Base-by-base conservation (phyloP, 1,140 invertebrate species). In the Periplaneta americana region DNA sequence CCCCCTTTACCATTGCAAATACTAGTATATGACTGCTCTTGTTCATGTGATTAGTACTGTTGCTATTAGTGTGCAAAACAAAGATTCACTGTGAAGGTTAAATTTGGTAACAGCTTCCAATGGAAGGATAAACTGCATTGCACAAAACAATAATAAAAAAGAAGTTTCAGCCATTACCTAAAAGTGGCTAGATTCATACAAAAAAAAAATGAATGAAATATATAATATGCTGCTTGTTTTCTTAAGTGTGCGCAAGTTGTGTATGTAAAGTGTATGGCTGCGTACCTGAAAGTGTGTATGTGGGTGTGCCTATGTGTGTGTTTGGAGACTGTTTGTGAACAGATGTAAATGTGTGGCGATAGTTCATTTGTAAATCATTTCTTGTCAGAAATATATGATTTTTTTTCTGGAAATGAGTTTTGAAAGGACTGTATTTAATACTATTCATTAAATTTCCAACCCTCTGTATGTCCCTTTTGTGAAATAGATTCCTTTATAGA, bases 301-400 rank as follows among this genome's bases (percentile, higher is more conserved):
- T 33, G 83, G 83, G n/a, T 28, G 22, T 66, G 48, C 4, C 8
- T 66, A 28, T 48, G 18, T 82, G 74, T 82, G 78, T 74, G 28
- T 78, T 83, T 78, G 35, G 48, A 66, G 13, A 28, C 9, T 28
- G 48, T 66, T 6, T 66, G n/a, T 66, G n/a, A 66, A 66, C 28
- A n/a, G 22, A 66, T 66, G 22, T 66, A 66, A n/a, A 66, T n/a
- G 48, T 66, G 48, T 66, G 48, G 48, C 11, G 48, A 88, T 86
- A 88, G 87, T 89, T 89, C 86, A 90, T 90, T 90, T 90, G 89
- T 90, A 90, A 89, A 89, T 89, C 87, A 88, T 88, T 90, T 89
- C 87, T 90, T 88, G 87, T 88, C 88, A 85, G 87, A 86, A 86
- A 86, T 87, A 89, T 88, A 89, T 86, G 88, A 86, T 89, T 86